Percentiles rank a stretch among this genome's conserved stretches.
These are phyloP conservation scores for Luffia ferchaultella DNA, from an alignment of 2,888 invertebrate genomes.

Conservation along the genomic window DNA sequence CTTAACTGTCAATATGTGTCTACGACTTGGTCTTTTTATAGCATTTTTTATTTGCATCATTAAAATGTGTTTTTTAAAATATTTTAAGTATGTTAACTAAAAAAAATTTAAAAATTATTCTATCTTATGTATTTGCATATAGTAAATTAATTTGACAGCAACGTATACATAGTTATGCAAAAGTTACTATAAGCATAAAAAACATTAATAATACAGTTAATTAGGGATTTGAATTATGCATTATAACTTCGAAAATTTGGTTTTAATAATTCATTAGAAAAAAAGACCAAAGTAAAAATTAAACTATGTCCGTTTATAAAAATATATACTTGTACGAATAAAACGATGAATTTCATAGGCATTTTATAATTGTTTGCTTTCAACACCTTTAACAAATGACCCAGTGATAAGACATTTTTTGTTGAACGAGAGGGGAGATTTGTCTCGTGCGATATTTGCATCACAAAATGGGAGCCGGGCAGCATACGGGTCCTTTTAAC, in stretches of 20 bases:
- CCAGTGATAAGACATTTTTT: background rate
- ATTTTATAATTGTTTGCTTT: background rate
- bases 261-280: too few relatives aligned
- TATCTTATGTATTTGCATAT: background rate
- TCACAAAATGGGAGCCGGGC: background rate
- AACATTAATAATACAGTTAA: too few relatives aligned
- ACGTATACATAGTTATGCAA: too few relatives aligned
- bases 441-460: background rate
- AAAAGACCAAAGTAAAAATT: too few relatives aligned
- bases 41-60: too few relatives aligned
- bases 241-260: too few relatives aligned
- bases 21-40: too few relatives aligned
- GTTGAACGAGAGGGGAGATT: background rate
- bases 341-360: background rate
- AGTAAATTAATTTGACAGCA: too few relatives aligned
- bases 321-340: background rate
- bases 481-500: background rate
- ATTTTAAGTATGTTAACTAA: background rate
- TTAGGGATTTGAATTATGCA: too few relatives aligned
- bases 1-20: background rate
- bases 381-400: background rate
- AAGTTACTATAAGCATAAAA: too few relatives aligned
- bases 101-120: background rate
- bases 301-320: too few relatives aligned
- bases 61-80: too few relatives aligned